Conservation (phyloP, 30 jellyfish, hydroid and myxozoan genomes). For the Aurelia sp. region DNA sequence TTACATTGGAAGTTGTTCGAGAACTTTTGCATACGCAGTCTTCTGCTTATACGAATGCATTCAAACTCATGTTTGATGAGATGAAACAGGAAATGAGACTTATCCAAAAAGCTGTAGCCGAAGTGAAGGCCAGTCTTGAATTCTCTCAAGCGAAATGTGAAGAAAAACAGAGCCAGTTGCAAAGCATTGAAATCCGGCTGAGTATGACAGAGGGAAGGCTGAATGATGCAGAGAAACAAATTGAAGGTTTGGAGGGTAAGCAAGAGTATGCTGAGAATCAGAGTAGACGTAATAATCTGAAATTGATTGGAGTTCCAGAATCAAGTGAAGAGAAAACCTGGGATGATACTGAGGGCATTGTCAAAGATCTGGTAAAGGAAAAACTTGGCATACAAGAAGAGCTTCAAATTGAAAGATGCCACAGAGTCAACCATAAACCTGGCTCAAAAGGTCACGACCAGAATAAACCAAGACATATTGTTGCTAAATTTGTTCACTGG, state of each 20-base stretch:
- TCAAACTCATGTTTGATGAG: constrained; percentile 55
- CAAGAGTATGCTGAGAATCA: constrained; percentile 30
- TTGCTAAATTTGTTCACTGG: constrained; percentile 46
- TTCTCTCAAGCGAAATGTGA: constrained; percentile 53
- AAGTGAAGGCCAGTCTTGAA: constrained; percentile 67
- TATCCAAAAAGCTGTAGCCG: constrained; percentile 60
- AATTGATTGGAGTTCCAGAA: constrained; percentile 59
- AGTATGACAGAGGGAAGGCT: constrained; percentile 62
- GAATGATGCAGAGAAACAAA: constrained; percentile 28
- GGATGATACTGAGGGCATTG: constrained; percentile 45
- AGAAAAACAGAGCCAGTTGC: constrained; percentile 65
- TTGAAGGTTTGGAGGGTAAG: constrained; percentile 23
- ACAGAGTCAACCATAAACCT: constrained; percentile 63
- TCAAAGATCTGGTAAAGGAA: constrained; percentile 50
- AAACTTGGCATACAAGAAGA: constrained; percentile 33
- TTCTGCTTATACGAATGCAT: neutral
- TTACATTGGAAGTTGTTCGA: constrained; percentile 49
- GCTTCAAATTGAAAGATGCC: constrained; percentile 61
- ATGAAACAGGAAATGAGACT: constrained; percentile 67
- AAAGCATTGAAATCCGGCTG: constrained; percentile 63
- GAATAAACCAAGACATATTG: constrained; percentile 60
- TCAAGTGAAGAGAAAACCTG: constrained; percentile 51
- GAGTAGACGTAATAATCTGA: constrained; percentile 51
- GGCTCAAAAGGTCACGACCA: constrained; percentile 38
- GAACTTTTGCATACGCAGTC: too few relatives aligned